These are phyloP conservation scores for Menura novaehollandiae DNA, from an alignment of 2,113 vertebrate species.

Conservation along the genomic window DNA sequence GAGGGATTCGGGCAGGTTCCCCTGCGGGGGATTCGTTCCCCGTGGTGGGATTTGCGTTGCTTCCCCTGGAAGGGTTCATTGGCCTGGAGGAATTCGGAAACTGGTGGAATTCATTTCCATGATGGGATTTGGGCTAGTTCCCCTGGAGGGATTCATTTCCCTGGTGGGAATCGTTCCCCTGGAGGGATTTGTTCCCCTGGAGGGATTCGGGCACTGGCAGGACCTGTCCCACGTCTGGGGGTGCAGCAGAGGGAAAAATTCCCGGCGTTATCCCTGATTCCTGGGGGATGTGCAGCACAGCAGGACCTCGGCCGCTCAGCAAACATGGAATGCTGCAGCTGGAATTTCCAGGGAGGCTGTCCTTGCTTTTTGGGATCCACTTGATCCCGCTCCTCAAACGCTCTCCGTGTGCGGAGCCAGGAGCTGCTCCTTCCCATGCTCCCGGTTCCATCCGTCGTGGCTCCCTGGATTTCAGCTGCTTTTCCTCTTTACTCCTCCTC, in stretches of 20 bases:
- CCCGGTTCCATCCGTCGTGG: not conserved
- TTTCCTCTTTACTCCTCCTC: not conserved
- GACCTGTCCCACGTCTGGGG: not conserved
- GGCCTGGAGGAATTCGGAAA: not conserved
- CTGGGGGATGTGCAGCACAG: not conserved
- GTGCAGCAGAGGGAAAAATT: not conserved
- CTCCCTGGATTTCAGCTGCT: not conserved
- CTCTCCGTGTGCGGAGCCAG: not conserved
- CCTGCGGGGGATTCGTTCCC: too few relatives aligned
- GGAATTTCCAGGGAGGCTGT: not conserved
- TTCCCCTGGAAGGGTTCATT: not conserved
- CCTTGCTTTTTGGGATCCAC: fast-evolving
- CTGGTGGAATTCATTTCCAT: not conserved
- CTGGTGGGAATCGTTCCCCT: not conserved
- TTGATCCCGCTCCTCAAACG: not conserved
- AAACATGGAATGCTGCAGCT: not conserved
- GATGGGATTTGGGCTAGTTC: not conserved
- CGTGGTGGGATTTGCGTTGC: not conserved
- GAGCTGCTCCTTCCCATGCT: not conserved
- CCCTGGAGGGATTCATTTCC: not conserved
- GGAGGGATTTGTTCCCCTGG: fast-evolving
- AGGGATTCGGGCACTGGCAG: not conserved
- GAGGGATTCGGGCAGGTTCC: fast-evolving
- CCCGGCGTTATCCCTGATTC: not conserved
- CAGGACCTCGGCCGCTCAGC: fast-evolving